Base-by-base conservation (phyloP, 1,140 invertebrate genomes). In the Holotrichia oblita region DNA sequence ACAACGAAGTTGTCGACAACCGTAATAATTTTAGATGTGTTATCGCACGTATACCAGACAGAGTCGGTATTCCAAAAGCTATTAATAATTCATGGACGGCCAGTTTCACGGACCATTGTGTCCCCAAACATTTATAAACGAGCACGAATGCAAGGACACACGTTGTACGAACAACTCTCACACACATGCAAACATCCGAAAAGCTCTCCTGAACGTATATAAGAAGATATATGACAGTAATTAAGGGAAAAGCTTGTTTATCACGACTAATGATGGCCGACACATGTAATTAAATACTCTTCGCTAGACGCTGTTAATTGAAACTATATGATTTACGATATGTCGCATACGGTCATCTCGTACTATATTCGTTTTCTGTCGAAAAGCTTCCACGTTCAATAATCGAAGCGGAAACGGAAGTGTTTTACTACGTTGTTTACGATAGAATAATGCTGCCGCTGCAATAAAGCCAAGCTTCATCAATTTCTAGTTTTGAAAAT, bases 201-300 rank as follows among this genome's bases (percentile, higher is more conserved):
- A 27, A 34, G 20, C 27, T 69, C 61, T 24, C 27, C 7, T 22
- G 61, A 14, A 48, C 44, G 22, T 69, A 27, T 22, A 22, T 69
- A 69, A 69, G 61, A 69, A 69, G 61, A 69, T 69, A 69, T 27
- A 69, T 69, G 61, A 69, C 61, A 69, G 61, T 69, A 69, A 69
- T 69, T 69, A 69, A 69, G 61, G 61, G 61, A 14, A 69, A 69
- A 69, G 61, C 61, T 69, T 69, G 61, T 69, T 69, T 69, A 69
- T 69, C 61, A 69, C 61, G 61, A 69, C 61, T 69, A 69, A 69
- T 69, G 61, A 69, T 69, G 61, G 17, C 61, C 61, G 61, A 69
- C 61, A 69, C 22, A 69, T 69, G 61, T 69, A 69, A 69, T 69
- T 69, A 69, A 69, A 69, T 69, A 69, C 61, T 69, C 17, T 69